These are phyloP conservation scores for Frankliniella intonsa DNA, from an alignment of 2,888 invertebrate species.

Conservation along the genomic window DNA sequence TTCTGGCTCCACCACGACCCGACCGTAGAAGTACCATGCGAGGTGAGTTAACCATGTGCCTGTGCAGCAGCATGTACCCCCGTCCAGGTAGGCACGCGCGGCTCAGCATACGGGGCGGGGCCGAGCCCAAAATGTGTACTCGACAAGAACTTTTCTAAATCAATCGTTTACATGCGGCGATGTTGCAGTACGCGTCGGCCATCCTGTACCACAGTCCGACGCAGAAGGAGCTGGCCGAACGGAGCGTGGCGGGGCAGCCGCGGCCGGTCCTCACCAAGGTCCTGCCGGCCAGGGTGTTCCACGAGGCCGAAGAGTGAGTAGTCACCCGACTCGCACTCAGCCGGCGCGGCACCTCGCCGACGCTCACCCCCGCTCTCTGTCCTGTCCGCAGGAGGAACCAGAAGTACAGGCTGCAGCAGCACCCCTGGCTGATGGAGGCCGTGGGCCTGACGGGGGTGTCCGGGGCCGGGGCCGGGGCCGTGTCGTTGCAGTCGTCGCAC, in stretches of 20 bases:
- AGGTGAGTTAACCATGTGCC: not conserved
- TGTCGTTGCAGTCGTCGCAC: constrained; percentile 59
- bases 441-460: constrained; percentile 59
- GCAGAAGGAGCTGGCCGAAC: constrained; percentile 71
- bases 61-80: too few species aligned
- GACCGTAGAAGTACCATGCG: constrained; percentile 46
- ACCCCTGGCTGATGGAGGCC: constrained; percentile 67
- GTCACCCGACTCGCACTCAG: constrained; percentile 12
- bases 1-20: constrained; percentile 96
- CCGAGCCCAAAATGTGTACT: too few species aligned
- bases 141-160: too few species aligned
- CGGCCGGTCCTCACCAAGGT: constrained; percentile 69
- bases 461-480: constrained; percentile 56
- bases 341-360: too few species aligned
- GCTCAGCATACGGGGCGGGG: too few species aligned
- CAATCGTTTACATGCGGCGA: not conserved
- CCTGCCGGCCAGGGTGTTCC: constrained; percentile 73
- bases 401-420: constrained; percentile 85
- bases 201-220: constrained; percentile 86
- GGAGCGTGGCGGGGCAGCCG: constrained; percentile 53
- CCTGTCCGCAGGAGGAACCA: constrained; percentile 78
- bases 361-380: constrained; percentile 18
- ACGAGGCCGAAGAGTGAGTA: constrained; percentile 90
- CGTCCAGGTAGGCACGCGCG: too few species aligned
- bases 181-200: constrained; percentile 78